Evolutionary conservation across 1,140 invertebrate genomes (phyloP).

Genomic region (Drosophila eugracilis): DNA sequence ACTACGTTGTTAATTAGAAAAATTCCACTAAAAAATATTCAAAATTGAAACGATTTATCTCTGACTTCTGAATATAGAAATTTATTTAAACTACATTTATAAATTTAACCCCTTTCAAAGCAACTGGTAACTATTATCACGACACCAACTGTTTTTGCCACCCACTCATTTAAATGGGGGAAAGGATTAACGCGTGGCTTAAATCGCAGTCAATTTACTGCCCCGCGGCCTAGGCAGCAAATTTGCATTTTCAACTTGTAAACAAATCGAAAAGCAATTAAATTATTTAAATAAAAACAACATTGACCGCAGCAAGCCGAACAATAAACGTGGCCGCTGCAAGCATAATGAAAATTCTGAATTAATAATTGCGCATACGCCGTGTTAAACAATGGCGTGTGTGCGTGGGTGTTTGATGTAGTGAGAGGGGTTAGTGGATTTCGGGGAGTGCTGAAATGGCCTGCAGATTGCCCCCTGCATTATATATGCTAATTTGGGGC

Average conservation of each 20-base stretch:
- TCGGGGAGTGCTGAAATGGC: background rate
- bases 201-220: conserved; percentile 81
- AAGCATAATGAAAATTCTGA: conserved; percentile 76
- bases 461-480: conserved; percentile 33
- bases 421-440: background rate
- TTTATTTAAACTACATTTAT: no score
- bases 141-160: background rate
- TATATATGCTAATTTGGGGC: conserved; percentile 64
- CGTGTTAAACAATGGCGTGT: conserved; percentile 34
- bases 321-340: conserved; percentile 61
- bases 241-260: conserved; percentile 81
- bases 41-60: no score
- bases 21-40: no score
- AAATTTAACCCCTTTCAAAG: no score
- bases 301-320: conserved; percentile 31
- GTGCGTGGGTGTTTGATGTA: background rate
- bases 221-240: conserved; percentile 64
- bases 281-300: conserved; percentile 83
- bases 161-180: conserved; percentile 32
- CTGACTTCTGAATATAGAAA: no score
- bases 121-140: background rate
- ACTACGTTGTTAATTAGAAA: no score
- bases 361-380: conserved; percentile 72
- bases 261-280: conserved; percentile 83
- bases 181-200: conserved; percentile 53